Conservation (phyloP, 2,113 vertebrate genomes). For the Brevimyrus niger region DNA sequence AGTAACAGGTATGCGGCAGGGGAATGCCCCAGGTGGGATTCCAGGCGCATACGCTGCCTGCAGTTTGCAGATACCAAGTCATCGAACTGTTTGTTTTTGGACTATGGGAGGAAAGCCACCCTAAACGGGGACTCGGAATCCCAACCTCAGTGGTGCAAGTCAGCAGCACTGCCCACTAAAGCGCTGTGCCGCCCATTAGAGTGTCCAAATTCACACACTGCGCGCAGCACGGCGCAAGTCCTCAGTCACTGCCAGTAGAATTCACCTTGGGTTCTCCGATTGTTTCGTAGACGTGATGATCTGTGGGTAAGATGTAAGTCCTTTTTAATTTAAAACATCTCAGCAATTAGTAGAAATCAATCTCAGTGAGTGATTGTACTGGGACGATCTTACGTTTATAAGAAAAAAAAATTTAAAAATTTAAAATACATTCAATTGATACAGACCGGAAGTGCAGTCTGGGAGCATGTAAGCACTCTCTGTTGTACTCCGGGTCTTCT, state of each 20-base stretch:
- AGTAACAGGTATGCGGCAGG: too few species aligned
- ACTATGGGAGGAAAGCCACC: background rate
- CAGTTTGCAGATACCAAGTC: background rate
- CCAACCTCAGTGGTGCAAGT: background rate
- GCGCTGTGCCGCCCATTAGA: background rate
- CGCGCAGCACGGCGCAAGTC: background rate
- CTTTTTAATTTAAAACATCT: background rate
- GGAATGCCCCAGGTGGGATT: too few species aligned
- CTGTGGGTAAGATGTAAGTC: background rate
- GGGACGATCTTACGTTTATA: background rate
- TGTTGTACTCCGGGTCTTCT: background rate
- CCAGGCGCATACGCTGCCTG: too few species aligned
- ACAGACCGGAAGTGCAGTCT: background rate
- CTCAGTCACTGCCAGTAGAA: background rate
- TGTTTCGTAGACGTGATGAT: constrained; percentile 13
- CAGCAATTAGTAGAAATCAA: background rate
- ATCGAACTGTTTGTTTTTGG: background rate
- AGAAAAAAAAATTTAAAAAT: background rate
- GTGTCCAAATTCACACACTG: background rate
- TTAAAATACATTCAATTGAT: background rate
- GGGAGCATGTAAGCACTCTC: background rate
- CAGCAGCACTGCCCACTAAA: background rate
- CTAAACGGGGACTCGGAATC: background rate
- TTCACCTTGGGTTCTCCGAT: constrained; percentile 6
- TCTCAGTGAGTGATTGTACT: background rate